These are phyloP conservation scores for Anthoscopus minutus DNA, from an alignment of 2,113 vertebrate genomes.

Conservation along the genomic window DNA sequence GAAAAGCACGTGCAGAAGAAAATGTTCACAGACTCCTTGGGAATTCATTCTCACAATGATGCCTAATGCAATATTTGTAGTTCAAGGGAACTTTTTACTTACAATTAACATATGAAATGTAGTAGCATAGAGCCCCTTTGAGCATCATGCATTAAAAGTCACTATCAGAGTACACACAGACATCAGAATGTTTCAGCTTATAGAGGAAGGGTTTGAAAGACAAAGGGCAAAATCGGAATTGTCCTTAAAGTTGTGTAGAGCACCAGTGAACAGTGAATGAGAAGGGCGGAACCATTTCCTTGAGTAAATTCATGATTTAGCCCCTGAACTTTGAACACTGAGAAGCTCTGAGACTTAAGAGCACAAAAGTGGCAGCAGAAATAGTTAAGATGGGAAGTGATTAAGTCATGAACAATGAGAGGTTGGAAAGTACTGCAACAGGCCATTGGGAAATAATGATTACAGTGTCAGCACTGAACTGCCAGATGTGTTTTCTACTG, in stretches of 20 bases:
- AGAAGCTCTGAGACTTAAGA: not conserved
- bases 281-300: constrained; percentile 34
- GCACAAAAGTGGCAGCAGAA: not conserved
- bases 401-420: constrained; percentile 12
- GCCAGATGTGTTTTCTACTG: not conserved
- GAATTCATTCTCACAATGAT: not conserved
- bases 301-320: not conserved
- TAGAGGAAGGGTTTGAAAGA: not conserved
- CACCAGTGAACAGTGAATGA: not conserved
- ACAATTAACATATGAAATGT: not conserved
- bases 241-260: not conserved
- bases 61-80: not conserved
- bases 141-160: not conserved
- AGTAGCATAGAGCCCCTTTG: not conserved
- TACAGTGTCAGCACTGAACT: not conserved
- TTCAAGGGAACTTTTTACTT: not conserved
- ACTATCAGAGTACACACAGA: not conserved
- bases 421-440: constrained; percentile 31
- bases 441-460: constrained; percentile 6
- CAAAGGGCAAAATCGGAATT: not conserved
- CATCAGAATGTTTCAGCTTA: not conserved
- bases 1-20: not conserved
- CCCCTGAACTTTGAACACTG: constrained; percentile 4
- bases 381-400: constrained; percentile 26
- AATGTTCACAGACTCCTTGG: not conserved